A percentile compares a stretch with the other conserved stretches of the same genome.
Conservation (phyloP, 1,140 invertebrate species). For the Ceratosolen solmsi region DNA sequence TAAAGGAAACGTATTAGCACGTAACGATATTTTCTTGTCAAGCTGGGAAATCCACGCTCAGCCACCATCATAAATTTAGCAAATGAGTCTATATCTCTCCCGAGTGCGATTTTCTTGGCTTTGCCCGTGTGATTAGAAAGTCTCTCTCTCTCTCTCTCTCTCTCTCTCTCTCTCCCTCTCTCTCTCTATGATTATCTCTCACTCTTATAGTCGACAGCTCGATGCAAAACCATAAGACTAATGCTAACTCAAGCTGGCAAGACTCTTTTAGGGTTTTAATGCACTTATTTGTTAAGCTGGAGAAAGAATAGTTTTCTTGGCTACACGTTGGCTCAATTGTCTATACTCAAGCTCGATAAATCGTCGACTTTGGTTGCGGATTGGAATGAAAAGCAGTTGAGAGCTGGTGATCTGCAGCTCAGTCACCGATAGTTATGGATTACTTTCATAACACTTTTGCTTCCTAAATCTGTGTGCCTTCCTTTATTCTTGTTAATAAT, state of each 20-base stretch:
- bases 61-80: conserved; percentile 8
- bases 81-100: not conserved
- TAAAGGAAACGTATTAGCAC: conserved; percentile 29
- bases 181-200: too few species aligned
- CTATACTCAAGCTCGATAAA: not conserved
- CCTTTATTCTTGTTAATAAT: too few species aligned
- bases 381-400: not conserved
- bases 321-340: not conserved
- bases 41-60: conserved; percentile 11
- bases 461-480: too few species aligned
- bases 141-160: too few species aligned
- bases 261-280: not conserved
- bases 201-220: too few species aligned
- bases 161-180: too few species aligned
- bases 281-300: not conserved
- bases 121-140: not conserved
- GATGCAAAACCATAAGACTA: too few species aligned
- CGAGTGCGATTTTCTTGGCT: not conserved
- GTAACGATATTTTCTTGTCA: conserved; percentile 24
- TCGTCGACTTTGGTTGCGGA: not conserved
- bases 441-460: not conserved
- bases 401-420: not conserved
- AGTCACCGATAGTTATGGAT: not conserved
- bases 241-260: not conserved
- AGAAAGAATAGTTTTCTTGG: not conserved